Evolutionary conservation across 2,888 invertebrate species (phyloP).

Genomic region (Philhelius pedissequus): DNA sequence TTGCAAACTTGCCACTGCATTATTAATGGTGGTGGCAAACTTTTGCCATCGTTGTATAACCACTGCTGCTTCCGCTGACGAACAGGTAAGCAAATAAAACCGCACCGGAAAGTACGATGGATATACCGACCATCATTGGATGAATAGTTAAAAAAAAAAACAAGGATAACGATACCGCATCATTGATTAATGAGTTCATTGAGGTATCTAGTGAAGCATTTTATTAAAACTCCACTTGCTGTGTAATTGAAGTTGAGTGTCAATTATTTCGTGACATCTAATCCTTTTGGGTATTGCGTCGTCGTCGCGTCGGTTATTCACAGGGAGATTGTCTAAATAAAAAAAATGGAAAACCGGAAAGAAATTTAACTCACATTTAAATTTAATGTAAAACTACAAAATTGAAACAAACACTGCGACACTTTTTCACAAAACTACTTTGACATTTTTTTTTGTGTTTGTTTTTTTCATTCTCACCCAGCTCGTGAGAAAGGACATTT

Average conservation of each 20-base stretch:
- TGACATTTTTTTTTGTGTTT: no score
- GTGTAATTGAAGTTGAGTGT: constrained; percentile 51
- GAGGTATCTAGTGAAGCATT: constrained; percentile 54
- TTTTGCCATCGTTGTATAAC: constrained; percentile 24
- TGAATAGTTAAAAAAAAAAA: neutral
- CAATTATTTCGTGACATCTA: constrained; percentile 60
- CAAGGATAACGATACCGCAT: constrained; percentile 2
- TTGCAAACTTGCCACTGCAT: constrained; percentile 63
- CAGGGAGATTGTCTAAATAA: neutral
- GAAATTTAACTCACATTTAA: neutral
- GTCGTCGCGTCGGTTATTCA: neutral
- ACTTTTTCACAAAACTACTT: neutral
- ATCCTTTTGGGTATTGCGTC: constrained; percentile 17
- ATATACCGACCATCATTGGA: neutral
- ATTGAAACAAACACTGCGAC: neutral
- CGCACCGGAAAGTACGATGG: constrained; percentile 43
- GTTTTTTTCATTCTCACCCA: neutral
- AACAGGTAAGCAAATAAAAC: constrained; percentile 61
- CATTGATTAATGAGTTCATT: constrained; percentile 65
- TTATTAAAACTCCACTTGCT: constrained; percentile 51
- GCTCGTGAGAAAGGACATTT: constrained; percentile 42
- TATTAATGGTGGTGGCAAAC: constrained; percentile 63
- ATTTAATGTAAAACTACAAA: neutral
- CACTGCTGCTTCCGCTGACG: constrained; percentile 31
- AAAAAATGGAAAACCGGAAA: neutral